These are phyloP conservation scores for Druceiella hillmani DNA, from an alignment of 2,888 invertebrate genomes.

Conservation along the genomic window DNA sequence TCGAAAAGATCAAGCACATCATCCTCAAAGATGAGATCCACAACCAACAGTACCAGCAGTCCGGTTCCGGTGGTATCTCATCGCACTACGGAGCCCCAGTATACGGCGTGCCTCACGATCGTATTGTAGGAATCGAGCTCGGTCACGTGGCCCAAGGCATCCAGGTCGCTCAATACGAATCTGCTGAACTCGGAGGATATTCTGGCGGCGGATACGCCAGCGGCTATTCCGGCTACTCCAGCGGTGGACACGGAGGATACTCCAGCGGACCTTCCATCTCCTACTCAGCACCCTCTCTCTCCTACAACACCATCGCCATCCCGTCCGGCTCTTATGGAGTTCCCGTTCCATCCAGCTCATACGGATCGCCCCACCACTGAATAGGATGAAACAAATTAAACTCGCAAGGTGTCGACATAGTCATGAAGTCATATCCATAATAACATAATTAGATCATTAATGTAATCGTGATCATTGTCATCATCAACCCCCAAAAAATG, in stretches of 20 bases:
- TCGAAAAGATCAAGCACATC: conserved; percentile 80
- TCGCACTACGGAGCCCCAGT: conserved; percentile 64
- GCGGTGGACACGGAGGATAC: conserved; percentile 28
- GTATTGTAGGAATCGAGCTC: conserved; percentile 77
- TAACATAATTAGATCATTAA: too few species aligned
- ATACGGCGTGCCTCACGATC: conserved; percentile 61
- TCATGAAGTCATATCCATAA: too few species aligned
- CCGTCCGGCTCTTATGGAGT: conserved; percentile 48
- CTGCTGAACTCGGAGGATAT: conserved; percentile 46
- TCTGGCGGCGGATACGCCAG: conserved; percentile 33
- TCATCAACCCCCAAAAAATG: neutral
- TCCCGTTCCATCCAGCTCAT: conserved; percentile 40
- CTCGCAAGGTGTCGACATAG: too few species aligned
- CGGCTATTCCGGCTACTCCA: conserved; percentile 28
- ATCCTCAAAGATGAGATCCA: conserved; percentile 72
- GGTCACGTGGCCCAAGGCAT: conserved; percentile 82
- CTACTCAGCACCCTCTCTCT: conserved; percentile 27
- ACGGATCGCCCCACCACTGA: conserved; percentile 43
- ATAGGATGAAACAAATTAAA: too few species aligned
- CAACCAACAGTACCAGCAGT: conserved; percentile 46
- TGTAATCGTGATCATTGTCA: too few species aligned
- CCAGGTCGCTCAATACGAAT: conserved; percentile 82
- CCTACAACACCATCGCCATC: conserved; percentile 40
- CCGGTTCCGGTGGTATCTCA: conserved; percentile 53
- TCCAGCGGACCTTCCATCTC: conserved; percentile 30